Evolutionary conservation across 2,888 invertebrate species (phyloP).

Genomic region (Nomada fabriciana): DNA sequence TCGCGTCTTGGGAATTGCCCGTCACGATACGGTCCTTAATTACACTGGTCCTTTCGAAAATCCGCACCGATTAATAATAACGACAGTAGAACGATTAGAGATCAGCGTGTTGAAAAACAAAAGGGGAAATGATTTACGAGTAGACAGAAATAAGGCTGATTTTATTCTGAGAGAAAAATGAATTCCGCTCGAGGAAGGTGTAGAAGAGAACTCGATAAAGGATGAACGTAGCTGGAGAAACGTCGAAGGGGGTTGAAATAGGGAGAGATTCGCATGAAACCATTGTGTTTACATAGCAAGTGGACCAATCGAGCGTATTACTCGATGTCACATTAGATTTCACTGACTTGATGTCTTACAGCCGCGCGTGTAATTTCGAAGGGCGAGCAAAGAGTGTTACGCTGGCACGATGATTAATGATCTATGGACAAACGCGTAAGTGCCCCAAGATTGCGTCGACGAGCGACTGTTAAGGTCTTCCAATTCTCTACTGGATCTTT

Average conservation of each 20-base stretch:
- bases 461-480: no score
- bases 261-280: constrained; percentile 18
- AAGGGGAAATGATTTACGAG: background rate
- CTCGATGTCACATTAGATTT: constrained; percentile 10
- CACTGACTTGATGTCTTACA: background rate
- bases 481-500: no score
- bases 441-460: no score
- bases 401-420: no score
- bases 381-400: no score
- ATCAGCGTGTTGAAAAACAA: background rate
- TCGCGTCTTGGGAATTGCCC: constrained; percentile 20
- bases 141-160: constrained; percentile 16
- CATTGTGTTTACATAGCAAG: constrained; percentile 34
- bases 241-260: constrained; percentile 2
- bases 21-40: background rate
- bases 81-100: background rate
- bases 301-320: constrained; percentile 51
- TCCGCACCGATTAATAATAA: constrained; percentile 47
- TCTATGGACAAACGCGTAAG: no score
- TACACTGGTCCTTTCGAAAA: constrained; percentile 25
- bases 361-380: background rate
- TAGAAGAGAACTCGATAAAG: constrained; percentile 25
- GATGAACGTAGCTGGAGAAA: constrained; percentile 9
- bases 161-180: constrained; percentile 31
- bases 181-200: constrained; percentile 19